phyloP scores from a whole-genome alignment of 2,888 invertebrate genomes.

The Drosophila borealis region DNA sequence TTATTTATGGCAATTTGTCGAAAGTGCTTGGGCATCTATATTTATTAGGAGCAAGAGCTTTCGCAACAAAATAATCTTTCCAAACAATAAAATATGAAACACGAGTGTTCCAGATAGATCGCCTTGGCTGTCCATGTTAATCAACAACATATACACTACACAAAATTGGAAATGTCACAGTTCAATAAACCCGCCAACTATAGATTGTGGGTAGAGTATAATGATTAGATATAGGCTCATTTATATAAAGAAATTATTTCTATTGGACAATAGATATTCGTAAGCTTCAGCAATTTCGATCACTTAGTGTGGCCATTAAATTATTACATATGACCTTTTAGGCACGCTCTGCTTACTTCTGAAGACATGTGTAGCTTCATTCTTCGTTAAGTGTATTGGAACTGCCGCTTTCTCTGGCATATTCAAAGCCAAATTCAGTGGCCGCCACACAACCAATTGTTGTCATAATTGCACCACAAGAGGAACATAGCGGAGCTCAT shows the following conservation, averaged over 20 bases:
- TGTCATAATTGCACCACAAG: conserved; percentile 55
- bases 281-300: background rate
- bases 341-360: background rate
- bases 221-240: too few species aligned
- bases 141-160: too few species aligned
- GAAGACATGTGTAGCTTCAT: conserved; percentile 4
- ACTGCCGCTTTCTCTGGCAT: conserved; percentile 15
- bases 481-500: conserved; percentile 14
- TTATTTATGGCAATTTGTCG: conserved; percentile 74
- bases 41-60: conserved; percentile 40
- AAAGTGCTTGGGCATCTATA: conserved; percentile 56
- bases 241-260: too few species aligned
- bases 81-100: conserved; percentile 9
- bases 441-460: conserved; percentile 57
- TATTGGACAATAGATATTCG: background rate
- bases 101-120: background rate
- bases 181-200: too few species aligned
- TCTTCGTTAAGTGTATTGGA: conserved; percentile 1
- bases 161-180: too few species aligned
- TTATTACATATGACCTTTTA: conserved; percentile 7
- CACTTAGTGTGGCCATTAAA: background rate
- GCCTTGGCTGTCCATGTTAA: too few species aligned
- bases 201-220: too few species aligned
- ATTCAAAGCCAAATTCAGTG: conserved; percentile 19
- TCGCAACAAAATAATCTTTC: conserved; percentile 3